Evolutionary conservation across 2,888 invertebrate species (phyloP), one percentile per base, ranked within the genome.

Genomic region (Morpho achilles): DNA sequence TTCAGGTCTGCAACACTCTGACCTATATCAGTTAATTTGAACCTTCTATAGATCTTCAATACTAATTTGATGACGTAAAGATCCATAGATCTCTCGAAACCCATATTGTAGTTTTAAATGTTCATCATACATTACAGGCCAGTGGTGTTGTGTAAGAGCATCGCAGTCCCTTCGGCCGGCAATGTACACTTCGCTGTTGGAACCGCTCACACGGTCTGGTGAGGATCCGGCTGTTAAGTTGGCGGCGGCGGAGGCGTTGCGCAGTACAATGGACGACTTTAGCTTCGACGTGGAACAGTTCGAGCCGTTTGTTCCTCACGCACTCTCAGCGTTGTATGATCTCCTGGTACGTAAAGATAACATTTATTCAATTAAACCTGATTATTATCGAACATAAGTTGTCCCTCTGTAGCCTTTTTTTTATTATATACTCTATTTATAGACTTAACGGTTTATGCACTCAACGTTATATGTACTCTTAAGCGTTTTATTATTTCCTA

Each of bases 181-280:
- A 8, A 91, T 98, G 62, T 98, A 98, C 77, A 93, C 93, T 63
- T 92, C 95, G 3, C 92, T 96, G 59, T 87, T 97, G 23, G 94
- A 94, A 68, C 92, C 97, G 23, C 87, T 98, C 51, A 73, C 84
- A 0, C 68, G 79, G 0, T 52, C 67, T 0, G 93, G 93, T 46
- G 97, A 98, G 80, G 98, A 98, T 77, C 94, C 97, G 73, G 97
- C 97, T 2, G 97, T 98, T 41, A 93, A 97, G 71, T 85, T 98
- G 62, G 95, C 97, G 2, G 95, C 98, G 6, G 96, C 97, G 0
- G 94, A 95, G 66, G 96, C 98, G 0, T 88, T 99, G 6, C 94
- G 96, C 77, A 93, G 93, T 69, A 95, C 96, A 0, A 94, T 98
- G 44, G 97, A 98, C 71, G 98, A 98, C 82, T 98, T 98, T 87